Base-by-base conservation (phyloP, 37 sponge, comb jelly and placozoan species). In the Haliclona indistincta region DNA sequence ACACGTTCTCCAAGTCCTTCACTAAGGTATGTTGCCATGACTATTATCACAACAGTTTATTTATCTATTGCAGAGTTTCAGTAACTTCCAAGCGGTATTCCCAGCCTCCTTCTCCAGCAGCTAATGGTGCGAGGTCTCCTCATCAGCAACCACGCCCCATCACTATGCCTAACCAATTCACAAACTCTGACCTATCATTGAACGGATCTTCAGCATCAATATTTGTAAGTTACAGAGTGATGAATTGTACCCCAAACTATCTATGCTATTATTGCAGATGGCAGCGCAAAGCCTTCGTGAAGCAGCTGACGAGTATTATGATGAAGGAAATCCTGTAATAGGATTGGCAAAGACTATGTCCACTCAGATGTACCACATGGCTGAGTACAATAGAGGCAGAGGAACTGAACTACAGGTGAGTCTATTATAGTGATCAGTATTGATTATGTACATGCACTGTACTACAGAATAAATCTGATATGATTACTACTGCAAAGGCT, bases 271-370 rank as follows among this genome's bases (percentile, higher is more conserved):
- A 30, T 28, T 42, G 29, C 73, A 93, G 94, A 58, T 41, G 4
- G 90, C 94, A 43, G 90, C 94, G 1, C 79, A 54, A 58, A 61
- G 58, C 4, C 73, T 94, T 54, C 80, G 73, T 23, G 88, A 94
- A 17, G 75, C 74, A 30, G 81, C 83, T 42, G 83, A 86, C 35
- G 56, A 62, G 83, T 96, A 84, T 70, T 37, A 73, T 42, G 91
- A 87, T 40, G 91, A 82, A 34, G 89, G 80, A 34, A 96, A 96
- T 41, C 68, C 78, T 4, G 54, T 96, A 0, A 43, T 96, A 22
- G 41, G 36, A n/a, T 53, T 87, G 11, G 97, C 94, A 36, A 96
- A 93, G 67, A 80, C 86, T 60, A 86, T 96, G 90, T 74, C 97
- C 15, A 40, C 86, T 38, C 88, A 81, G 62, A 93, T 93, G 88